These are phyloP conservation scores for Oryctolagus cuniculus DNA, from an alignment of 2,113 vertebrate species.

Conservation along the genomic window mOryCun1.1 NC_091436.1:4397501-4398000, in stretches of 20 bases:
- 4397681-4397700: neutral
- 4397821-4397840: neutral
- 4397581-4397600: neutral
- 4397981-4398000: too few species aligned
- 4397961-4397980: neutral
- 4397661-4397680: neutral
- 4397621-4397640: neutral
- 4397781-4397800: rapidly evolving
- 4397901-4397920: neutral
- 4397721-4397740: neutral
- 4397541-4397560: neutral
- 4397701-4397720: neutral
- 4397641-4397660: neutral
- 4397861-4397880: too few species aligned
- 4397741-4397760: neutral
- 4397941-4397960: neutral
- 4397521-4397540: rapidly evolving
- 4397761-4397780: neutral
- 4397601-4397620: too few species aligned
- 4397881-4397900: neutral
- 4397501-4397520: neutral
- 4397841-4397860: too few species aligned
- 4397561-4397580: too few species aligned
- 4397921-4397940: neutral
- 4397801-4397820: neutral